Percentiles rank a stretch among this genome's conserved stretches.
Conservation (phyloP, 2,797 vertebrate genomes). For the Takifugu ocellatus region DNA sequence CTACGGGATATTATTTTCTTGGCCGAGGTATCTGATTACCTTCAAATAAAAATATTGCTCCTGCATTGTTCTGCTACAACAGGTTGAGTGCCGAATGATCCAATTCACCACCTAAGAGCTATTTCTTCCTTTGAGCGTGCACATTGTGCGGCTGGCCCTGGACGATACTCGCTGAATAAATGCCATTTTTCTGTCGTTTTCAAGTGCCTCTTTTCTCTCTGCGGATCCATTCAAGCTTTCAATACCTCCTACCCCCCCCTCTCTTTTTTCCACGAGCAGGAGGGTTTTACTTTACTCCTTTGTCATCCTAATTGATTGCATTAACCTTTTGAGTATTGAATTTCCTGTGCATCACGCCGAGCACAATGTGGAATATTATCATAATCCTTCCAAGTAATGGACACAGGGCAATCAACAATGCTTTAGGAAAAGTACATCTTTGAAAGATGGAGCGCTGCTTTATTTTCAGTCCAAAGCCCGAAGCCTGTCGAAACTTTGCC, state of each 20-base stretch:
- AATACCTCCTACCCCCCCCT: constrained; percentile 74
- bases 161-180: constrained; percentile 75
- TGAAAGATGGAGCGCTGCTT: constrained; percentile 82
- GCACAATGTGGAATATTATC: constrained; percentile 98
- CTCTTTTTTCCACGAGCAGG: constrained; percentile 91
- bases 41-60: constrained; percentile 69
- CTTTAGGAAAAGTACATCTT: constrained; percentile 87
- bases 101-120: constrained; percentile 64
- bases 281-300: constrained; percentile 99
- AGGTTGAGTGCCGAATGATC: constrained; percentile 65
- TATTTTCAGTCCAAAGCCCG: constrained; percentile 77
- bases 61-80: constrained; percentile 68
- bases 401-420: constrained; percentile 97
- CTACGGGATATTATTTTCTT: constrained; percentile 49
- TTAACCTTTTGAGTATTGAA: constrained; percentile 99
- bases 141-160: constrained; percentile 62
- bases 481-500: constrained; percentile 70
- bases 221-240: constrained; percentile 76
- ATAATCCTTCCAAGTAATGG: constrained; percentile 98
- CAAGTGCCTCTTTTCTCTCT: constrained; percentile 76
- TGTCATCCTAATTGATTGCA: constrained; percentile 99
- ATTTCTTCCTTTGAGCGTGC: constrained; percentile 50
- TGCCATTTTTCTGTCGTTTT: constrained; percentile 78
- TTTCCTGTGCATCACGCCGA: constrained; percentile 98
- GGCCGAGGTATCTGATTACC: constrained; percentile 71